phyloP scores from a whole-genome alignment of 2,113 vertebrate species.

The Harpagus bidentatus region DNA sequence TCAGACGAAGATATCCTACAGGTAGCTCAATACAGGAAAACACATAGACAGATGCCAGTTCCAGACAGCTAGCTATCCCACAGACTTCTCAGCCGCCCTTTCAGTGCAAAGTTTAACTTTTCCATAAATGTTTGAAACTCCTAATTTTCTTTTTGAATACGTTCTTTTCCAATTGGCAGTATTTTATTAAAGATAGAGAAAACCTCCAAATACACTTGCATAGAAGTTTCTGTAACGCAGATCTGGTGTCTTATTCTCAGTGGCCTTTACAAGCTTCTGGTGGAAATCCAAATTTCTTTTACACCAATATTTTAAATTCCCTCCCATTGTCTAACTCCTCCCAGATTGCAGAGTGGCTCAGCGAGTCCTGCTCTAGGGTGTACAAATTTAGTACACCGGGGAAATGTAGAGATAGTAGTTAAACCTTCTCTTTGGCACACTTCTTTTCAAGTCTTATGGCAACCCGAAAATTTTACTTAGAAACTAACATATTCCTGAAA shows the following conservation, averaged over 20 bases:
- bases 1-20: neutral
- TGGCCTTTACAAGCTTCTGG: neutral
- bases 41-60: neutral
- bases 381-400: neutral
- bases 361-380: neutral
- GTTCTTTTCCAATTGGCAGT: neutral
- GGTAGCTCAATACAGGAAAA: neutral
- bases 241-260: neutral
- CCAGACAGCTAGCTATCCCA: neutral
- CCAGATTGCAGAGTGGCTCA: neutral
- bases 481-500: neutral
- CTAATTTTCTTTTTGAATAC: fast-evolving
- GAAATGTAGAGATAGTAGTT: neutral
- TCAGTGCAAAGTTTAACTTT: neutral
- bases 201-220: neutral
- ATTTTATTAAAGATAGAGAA: neutral
- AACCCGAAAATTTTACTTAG: neutral
- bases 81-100: neutral
- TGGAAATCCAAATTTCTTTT: neutral
- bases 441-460: neutral
- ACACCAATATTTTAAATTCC: neutral
- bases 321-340: neutral
- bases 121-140: neutral
- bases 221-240: neutral
- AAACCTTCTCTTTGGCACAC: neutral